Evolutionary conservation across 2,888 invertebrate species (phyloP).

Genomic region (Cephus rjabovi): DNA sequence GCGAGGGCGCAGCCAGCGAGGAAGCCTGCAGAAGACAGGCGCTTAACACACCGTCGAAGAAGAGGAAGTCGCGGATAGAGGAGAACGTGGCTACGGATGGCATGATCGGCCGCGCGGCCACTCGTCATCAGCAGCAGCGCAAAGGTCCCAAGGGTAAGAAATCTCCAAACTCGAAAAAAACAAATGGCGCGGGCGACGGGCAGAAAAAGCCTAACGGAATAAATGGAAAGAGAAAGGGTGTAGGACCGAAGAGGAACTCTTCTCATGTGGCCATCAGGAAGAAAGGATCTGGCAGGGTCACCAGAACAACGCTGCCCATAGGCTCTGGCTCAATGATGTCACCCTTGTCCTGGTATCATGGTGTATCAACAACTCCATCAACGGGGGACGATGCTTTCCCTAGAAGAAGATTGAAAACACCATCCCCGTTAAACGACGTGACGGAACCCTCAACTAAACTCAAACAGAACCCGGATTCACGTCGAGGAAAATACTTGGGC

Average conservation of each 20-base stretch:
- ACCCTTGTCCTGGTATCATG: slow-evolving; percentile 40
- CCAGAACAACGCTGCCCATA: slow-evolving; percentile 32
- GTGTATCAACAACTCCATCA: slow-evolving; percentile 37
- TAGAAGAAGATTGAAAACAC: slow-evolving; percentile 26
- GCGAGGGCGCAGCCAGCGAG: slow-evolving; percentile 53
- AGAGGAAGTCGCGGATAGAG: slow-evolving; percentile 68
- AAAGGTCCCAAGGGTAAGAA: slow-evolving; percentile 30
- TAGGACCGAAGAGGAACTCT: slow-evolving; percentile 15
- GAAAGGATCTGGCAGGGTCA: slow-evolving; percentile 35
- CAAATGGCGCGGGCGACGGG: slow-evolving; percentile 35
- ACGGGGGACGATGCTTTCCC: slow-evolving; percentile 22
- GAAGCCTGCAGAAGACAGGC: slow-evolving; percentile 52
- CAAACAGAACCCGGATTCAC: not conserved
- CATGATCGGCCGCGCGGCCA: not conserved
- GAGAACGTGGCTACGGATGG: slow-evolving; percentile 28
- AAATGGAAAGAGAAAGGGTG: slow-evolving; percentile 43
- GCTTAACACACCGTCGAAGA: slow-evolving; percentile 51
- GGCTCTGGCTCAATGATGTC: slow-evolving; percentile 24
- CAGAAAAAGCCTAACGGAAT: slow-evolving; percentile 48
- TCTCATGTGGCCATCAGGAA: slow-evolving; percentile 26
- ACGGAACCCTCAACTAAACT: slow-evolving; percentile 8
- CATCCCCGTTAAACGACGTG: slow-evolving; percentile 26
- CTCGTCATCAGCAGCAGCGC: slow-evolving; percentile 25
- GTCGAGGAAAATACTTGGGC: slow-evolving; percentile 2
- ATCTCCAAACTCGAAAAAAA: slow-evolving; percentile 37